A percentile compares a stretch with the other conserved stretches of the same genome.
Evolutionary conservation across 2,888 invertebrate genomes (phyloP).

Genomic region (Ectemnius continuus): DNA sequence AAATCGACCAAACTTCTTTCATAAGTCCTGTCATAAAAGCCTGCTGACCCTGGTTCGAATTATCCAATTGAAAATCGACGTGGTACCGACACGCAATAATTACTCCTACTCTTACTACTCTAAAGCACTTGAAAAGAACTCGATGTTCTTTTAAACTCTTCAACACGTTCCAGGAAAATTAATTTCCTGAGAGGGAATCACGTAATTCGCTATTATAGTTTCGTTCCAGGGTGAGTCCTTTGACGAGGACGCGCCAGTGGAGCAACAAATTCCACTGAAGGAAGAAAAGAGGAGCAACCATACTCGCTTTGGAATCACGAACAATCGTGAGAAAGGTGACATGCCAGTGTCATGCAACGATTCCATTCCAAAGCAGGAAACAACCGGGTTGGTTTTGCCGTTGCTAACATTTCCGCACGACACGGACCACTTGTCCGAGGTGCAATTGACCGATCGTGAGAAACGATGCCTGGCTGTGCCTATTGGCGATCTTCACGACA

Average conservation of each 20-base stretch:
- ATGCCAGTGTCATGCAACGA: constrained; percentile 36
- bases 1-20: constrained; percentile 58
- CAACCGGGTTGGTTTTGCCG: constrained; percentile 37
- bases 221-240: constrained; percentile 75
- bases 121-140: no score
- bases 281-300: constrained; percentile 50
- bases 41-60: constrained; percentile 43
- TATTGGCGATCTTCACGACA: constrained; percentile 72
- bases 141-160: no score
- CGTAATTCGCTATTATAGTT: constrained; percentile 56
- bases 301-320: constrained; percentile 39
- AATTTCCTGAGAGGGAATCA: background rate
- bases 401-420: constrained; percentile 47
- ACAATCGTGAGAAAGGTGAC: constrained; percentile 32
- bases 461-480: constrained; percentile 75
- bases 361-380: constrained; percentile 41
- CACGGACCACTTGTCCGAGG: constrained; percentile 49
- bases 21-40: constrained; percentile 19
- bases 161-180: no score
- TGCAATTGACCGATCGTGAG: constrained; percentile 72
- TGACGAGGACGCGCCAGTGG: constrained; percentile 57
- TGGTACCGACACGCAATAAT: constrained; percentile 35
- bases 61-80: constrained; percentile 41
- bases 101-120: background rate
- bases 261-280: constrained; percentile 33